phyloP scores from a whole-genome alignment of 2,888 invertebrate species.

The Drosophila tripunctata region DNA sequence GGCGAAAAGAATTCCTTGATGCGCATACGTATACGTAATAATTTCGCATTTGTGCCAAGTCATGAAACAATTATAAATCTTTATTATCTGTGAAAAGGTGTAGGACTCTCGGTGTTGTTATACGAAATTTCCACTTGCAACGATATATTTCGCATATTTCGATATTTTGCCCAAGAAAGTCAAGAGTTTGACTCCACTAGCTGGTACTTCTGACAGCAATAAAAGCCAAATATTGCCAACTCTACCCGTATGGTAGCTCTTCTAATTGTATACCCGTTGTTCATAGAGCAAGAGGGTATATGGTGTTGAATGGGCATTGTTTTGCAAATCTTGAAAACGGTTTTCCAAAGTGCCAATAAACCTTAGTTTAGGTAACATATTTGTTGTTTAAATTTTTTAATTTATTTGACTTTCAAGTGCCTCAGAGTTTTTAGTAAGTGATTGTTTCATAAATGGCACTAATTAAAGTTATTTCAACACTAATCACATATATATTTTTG shows the following conservation, averaged over 20 bases:
- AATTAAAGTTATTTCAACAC: too few relatives aligned
- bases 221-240: slow-evolving; percentile 39
- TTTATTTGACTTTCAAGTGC: too few relatives aligned
- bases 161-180: slow-evolving; percentile 33
- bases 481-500: too few relatives aligned
- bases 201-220: slow-evolving; percentile 42
- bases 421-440: too few relatives aligned
- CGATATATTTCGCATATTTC: slow-evolving; percentile 49
- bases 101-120: slow-evolving; percentile 26
- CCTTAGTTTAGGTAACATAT: too few relatives aligned
- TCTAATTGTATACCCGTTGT: neutral
- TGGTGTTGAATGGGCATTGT: too few relatives aligned
- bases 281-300: neutral
- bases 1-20: neutral
- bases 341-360: too few relatives aligned
- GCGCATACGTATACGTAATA: slow-evolving; percentile 10
- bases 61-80: neutral
- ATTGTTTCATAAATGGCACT: too few relatives aligned
- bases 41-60: slow-evolving; percentile 2
- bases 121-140: neutral
- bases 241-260: slow-evolving; percentile 12
- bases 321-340: too few relatives aligned
- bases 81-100: slow-evolving; percentile 28
- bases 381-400: too few relatives aligned
- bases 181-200: slow-evolving; percentile 48